Conservation (phyloP, 2,113 vertebrate genomes). For the Atherinomorus stipes region DNA sequence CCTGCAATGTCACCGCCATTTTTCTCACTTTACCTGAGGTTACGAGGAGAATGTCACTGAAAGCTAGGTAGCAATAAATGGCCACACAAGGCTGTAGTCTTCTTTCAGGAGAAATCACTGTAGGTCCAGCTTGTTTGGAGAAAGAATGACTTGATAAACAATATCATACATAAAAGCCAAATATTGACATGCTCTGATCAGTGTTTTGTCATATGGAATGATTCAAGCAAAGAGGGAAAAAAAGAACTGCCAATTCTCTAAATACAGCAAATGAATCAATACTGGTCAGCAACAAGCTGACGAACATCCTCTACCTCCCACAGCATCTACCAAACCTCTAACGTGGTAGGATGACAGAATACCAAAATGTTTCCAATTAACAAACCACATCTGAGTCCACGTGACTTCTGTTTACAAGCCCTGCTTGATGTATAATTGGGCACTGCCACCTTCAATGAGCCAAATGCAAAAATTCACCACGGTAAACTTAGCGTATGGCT, state of each 20-base stretch:
- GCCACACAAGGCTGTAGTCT: neutral
- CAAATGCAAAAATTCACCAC: slow-evolving; percentile 46
- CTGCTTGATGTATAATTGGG: slow-evolving; percentile 59
- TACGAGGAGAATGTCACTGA: slow-evolving; percentile 17
- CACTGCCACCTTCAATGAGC: slow-evolving; percentile 41
- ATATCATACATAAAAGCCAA: neutral
- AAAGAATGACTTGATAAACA: neutral
- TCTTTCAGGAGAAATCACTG: slow-evolving; percentile 7
- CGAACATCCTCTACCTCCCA: slow-evolving; percentile 44
- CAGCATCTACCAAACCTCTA: slow-evolving; percentile 26
- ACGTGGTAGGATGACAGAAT: slow-evolving; percentile 63
- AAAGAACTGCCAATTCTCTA: neutral
- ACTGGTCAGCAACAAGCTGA: slow-evolving; percentile 30
- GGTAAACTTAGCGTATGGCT: slow-evolving; percentile 30
- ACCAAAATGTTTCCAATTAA: slow-evolving; percentile 67
- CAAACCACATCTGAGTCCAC: slow-evolving; percentile 41
- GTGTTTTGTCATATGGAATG: neutral
- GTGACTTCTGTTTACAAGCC: slow-evolving; percentile 61
- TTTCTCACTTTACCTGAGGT: slow-evolving; percentile 5
- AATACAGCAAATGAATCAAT: slow-evolving; percentile 17
- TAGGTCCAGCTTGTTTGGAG: neutral
- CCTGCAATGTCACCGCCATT: slow-evolving; percentile 1
- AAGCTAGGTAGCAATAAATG: slow-evolving; percentile 20
- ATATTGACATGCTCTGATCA: neutral
- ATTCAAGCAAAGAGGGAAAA: neutral